phyloP scores from a whole-genome alignment of 2,113 vertebrate species.

The Phylloscopus trochilus region DNA sequence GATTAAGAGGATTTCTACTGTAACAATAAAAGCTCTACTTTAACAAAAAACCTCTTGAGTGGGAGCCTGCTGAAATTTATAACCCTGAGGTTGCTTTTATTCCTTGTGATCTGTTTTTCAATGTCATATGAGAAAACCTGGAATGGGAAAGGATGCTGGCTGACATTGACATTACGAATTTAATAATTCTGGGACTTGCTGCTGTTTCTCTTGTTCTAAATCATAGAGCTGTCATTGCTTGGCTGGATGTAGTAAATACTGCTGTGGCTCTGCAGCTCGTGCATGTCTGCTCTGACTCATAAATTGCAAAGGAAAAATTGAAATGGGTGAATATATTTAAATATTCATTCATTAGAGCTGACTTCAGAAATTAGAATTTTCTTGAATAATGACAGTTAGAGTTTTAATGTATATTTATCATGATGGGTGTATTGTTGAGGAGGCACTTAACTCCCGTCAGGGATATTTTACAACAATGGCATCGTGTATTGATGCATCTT shows the following conservation, averaged over 20 bases:
- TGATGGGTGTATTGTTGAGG: not conserved
- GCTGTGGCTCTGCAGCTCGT: not conserved
- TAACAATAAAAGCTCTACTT: not conserved
- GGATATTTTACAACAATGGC: not conserved
- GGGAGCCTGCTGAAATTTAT: not conserved
- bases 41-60: not conserved
- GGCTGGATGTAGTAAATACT: slow-evolving; percentile 4
- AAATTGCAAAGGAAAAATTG: not conserved
- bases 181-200: slow-evolving; percentile 30
- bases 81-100: not conserved
- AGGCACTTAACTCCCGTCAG: not conserved
- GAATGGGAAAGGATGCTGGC: not conserved
- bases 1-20: not conserved
- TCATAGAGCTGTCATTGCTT: not conserved
- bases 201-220: slow-evolving; percentile 49
- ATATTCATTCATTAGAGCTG: not conserved
- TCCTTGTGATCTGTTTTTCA: not conserved
- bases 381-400: not conserved
- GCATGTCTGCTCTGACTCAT: slow-evolving; percentile 25
- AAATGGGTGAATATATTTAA: not conserved
- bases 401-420: not conserved
- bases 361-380: not conserved
- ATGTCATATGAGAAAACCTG: not conserved
- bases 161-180: not conserved
- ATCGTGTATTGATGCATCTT: not conserved